These are phyloP conservation scores for zebrafish (Danio rerio) DNA, from an alignment of 2,113 vertebrate species.

Conservation along the genomic window GRCz12tu NC_133193.1:26822501-26823000, in stretches of 20 bases:
- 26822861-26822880: not conserved
- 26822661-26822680: no score
- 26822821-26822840: not conserved
- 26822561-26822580: not conserved
- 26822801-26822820: not conserved
- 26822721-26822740: not conserved
- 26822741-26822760: not conserved
- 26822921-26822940: not conserved
- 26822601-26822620: not conserved
- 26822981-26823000: not conserved
- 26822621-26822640: not conserved
- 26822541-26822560: conserved; percentile 71
- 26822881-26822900: not conserved
- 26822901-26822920: not conserved
- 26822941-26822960: not conserved
- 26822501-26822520: conserved; percentile 80
- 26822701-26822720: not conserved
- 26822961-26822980: conserved; percentile 6
- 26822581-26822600: not conserved
- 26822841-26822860: conserved; percentile 13
- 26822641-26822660: no score
- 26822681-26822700: not conserved
- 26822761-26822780: not conserved
- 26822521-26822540: conserved; percentile 81
- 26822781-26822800: not conserved